These are phyloP conservation scores for Erpobdella octoculata DNA, from an alignment of 2,888 invertebrate genomes.

Conservation along the genomic window DNA sequence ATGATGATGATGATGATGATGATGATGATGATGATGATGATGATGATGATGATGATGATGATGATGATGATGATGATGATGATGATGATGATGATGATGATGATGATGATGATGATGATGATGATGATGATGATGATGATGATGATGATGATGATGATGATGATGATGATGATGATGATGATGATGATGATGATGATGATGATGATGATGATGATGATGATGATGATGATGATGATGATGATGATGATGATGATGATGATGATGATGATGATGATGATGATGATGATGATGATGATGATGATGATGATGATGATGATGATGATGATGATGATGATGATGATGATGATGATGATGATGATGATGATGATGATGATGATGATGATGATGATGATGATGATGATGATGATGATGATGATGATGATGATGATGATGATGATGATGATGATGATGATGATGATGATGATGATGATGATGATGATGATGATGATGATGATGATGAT, in stretches of 20 bases:
- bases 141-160: constrained; percentile 17
- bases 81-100: constrained; percentile 13
- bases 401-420: constrained; percentile 21
- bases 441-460: constrained; percentile 26
- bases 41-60: constrained; percentile 19
- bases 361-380: constrained; percentile 1
- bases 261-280: constrained; percentile 24
- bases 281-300: constrained; percentile 16
- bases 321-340: background rate
- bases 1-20: constrained; percentile 13
- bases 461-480: too few species aligned
- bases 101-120: constrained; percentile 13
- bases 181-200: constrained; percentile 7
- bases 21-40: constrained; percentile 2
- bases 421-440: constrained; percentile 17
- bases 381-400: constrained; percentile 16
- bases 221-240: constrained; percentile 15
- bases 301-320: background rate
- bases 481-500: too few species aligned
- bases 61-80: background rate
- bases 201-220: constrained; percentile 21
- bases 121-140: constrained; percentile 20
- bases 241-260: constrained; percentile 23
- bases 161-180: constrained; percentile 10
- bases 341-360: constrained; percentile 13